Evolutionary conservation across 2,888 invertebrate species (phyloP).

Genomic region (Plebejus argus): DNA sequence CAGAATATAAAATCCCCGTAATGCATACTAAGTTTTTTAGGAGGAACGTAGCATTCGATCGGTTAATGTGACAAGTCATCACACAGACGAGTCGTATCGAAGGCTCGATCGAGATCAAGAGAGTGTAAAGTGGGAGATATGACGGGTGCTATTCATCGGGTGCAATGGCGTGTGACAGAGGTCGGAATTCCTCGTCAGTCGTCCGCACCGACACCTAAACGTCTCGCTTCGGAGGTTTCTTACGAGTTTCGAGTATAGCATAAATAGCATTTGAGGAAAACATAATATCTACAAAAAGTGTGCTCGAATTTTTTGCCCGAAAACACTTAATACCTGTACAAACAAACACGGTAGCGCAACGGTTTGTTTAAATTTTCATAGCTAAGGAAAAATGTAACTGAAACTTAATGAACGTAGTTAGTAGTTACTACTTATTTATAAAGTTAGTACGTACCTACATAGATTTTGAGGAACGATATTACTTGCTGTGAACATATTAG

Average conservation of each 20-base stretch:
- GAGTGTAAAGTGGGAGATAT: conserved; percentile 46
- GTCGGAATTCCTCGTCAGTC: conserved; percentile 69
- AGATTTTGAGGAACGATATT: not conserved
- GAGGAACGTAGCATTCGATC: not conserved
- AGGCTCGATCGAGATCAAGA: conserved; percentile 43
- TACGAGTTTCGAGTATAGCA: not conserved
- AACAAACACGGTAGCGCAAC: conserved; percentile 10
- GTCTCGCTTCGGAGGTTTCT: conserved; percentile 25
- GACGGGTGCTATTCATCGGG: conserved; percentile 66
- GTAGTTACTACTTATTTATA: no score
- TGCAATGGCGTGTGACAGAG: conserved; percentile 78
- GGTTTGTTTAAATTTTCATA: not conserved
- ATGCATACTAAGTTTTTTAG: not conserved
- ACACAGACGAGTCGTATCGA: not conserved
- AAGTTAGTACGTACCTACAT: no score
- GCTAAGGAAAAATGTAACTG: not conserved
- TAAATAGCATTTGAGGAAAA: conserved; percentile 21
- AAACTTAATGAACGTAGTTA: not conserved
- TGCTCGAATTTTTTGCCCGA: not conserved
- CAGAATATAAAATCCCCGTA: not conserved
- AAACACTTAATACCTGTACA: conserved; percentile 9
- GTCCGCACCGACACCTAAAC: conserved; percentile 1
- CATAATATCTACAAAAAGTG: not conserved
- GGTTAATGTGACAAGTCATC: not conserved
- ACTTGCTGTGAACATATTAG: not conserved